These are phyloP conservation scores for Graphium colonna DNA, from an alignment of 2,888 invertebrate species.

Conservation along the genomic window DNA sequence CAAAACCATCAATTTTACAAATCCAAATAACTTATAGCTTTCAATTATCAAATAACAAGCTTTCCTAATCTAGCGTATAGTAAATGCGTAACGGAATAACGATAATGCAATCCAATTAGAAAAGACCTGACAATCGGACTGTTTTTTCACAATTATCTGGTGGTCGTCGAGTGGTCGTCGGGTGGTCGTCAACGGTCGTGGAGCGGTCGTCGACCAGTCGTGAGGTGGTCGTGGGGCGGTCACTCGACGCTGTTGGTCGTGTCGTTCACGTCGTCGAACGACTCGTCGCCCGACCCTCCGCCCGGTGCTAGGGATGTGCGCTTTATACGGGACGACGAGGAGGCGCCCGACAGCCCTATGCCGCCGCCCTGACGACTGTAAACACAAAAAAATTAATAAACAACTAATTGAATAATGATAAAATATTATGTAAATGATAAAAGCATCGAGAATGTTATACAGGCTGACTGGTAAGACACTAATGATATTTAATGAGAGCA, in stretches of 20 bases:
- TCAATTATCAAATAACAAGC: neutral
- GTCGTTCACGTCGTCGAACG: constrained; percentile 86
- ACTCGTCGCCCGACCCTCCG: constrained; percentile 86
- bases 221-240: constrained; percentile 19
- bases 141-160: neutral
- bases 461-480: no score
- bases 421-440: no score
- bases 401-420: no score
- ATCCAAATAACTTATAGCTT: no score
- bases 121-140: no score
- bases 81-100: constrained; percentile 22
- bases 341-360: constrained; percentile 80
- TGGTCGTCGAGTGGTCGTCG: constrained; percentile 3
- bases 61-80: constrained; percentile 2
- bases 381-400: neutral
- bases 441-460: no score
- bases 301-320: constrained; percentile 84
- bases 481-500: no score
- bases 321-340: constrained; percentile 83
- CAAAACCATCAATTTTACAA: no score
- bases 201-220: neutral
- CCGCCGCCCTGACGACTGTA: constrained; percentile 76
- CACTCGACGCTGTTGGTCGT: constrained; percentile 87
- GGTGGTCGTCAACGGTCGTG: constrained; percentile 5
- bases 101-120: constrained; percentile 5